These are phyloP conservation scores for Manis javanica DNA, from an alignment of 2,797 vertebrate species.

Conservation along the genomic window DNA sequence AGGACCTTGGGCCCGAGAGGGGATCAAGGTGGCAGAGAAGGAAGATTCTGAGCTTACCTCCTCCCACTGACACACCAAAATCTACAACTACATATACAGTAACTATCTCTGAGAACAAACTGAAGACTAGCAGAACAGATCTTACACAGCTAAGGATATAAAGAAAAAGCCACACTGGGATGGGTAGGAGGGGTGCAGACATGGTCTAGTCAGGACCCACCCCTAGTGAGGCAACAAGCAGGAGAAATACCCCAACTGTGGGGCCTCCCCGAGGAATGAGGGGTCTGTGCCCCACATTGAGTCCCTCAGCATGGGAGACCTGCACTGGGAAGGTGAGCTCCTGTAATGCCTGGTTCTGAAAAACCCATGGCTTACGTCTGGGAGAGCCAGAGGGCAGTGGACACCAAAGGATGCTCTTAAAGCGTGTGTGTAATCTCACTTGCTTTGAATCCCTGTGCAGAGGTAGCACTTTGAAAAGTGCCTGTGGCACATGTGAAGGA, in stretches of 20 bases:
- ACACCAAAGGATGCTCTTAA: too few species aligned
- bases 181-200: background rate
- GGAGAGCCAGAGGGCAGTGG: background rate
- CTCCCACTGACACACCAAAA: background rate
- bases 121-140: background rate
- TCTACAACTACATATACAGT: background rate
- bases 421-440: background rate
- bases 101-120: background rate
- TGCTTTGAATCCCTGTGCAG: background rate
- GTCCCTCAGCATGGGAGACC: background rate
- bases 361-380: background rate
- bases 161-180: background rate
- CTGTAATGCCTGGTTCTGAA: background rate
- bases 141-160: background rate
- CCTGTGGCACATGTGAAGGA: background rate
- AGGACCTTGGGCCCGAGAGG: background rate
- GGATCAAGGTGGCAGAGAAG: background rate
- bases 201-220: background rate
- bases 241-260: background rate
- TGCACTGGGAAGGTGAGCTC: background rate
- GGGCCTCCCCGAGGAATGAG: background rate
- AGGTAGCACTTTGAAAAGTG: background rate
- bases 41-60: background rate
- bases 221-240: too few species aligned
- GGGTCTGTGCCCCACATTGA: background rate